Evolutionary conservation across 2,888 invertebrate species (phyloP), one percentile per base, ranked within the genome.

Genomic region (Piscicola geometra): DNA sequence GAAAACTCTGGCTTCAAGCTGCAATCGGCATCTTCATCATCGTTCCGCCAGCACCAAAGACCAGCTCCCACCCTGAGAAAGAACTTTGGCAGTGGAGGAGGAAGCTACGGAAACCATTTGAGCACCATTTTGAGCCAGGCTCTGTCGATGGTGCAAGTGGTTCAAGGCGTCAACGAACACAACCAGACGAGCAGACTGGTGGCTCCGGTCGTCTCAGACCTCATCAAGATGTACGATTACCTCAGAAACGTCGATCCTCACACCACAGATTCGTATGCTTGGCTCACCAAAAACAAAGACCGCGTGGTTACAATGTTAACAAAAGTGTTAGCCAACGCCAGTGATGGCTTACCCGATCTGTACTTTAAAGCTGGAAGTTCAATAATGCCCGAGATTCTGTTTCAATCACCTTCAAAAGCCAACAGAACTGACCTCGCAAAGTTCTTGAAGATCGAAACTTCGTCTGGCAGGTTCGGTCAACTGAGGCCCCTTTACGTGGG

Each of bases 221-320:
- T 81, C 52, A 77, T 81, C 71, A 81, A 81, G 70, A 80, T 77
- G 77, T 81, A 81, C 75, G 81, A 81, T 70, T 81, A 81, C 78
- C 77, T 81, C 67, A 77, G 80, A 56, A 77, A 78, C 75, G 80
- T 79, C 35, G 81, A 81, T 75, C 67, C 76, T 18, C 79, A 79
- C 71, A 76, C 78, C n/a, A 36, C 75, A 30, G 81, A 81, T 70
- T 78, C 81, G 25, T 79, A 78, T 76, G 71, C 78, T 35, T 81
- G 81, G 81, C 76, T 81, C 66, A 77, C 76, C 28, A 80, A 80
- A 74, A 81, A 81, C 77, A 81, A 81, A 76, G 81, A 81, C 72
- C 78, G 81, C 0, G 79, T 81, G n/a, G 80, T 81, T 18, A 79
- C 79, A 52, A 80, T 81, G 80, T 76, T 81, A 68, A 80, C 81